Evolutionary conservation across 2,888 invertebrate species (phyloP).

Genomic region (Vannuccia rotundouncinata): DNA sequence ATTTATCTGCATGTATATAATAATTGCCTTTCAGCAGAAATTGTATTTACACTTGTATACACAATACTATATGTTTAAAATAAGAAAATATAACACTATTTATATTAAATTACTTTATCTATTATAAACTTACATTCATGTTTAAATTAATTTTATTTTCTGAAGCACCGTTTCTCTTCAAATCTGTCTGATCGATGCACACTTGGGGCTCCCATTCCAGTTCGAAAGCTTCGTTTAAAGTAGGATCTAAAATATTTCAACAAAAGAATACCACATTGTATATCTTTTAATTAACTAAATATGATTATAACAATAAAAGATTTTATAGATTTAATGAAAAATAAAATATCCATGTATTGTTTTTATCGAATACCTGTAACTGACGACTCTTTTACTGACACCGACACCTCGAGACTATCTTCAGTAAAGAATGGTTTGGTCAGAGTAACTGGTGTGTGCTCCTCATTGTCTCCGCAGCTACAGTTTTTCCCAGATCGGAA

Average conservation of each 20-base stretch:
- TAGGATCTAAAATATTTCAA: neutral
- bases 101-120: too few species aligned
- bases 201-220: neutral
- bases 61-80: too few species aligned
- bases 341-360: neutral
- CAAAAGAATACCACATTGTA: neutral
- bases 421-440: neutral
- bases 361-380: neutral
- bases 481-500: neutral
- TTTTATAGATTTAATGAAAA: neutral
- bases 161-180: too few species aligned
- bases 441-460: neutral
- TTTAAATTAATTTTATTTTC: neutral
- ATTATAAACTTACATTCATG: too few species aligned
- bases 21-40: too few species aligned
- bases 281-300: neutral
- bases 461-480: neutral
- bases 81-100: too few species aligned
- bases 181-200: neutral
- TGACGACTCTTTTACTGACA: neutral
- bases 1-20: too few species aligned
- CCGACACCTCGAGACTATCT: neutral
- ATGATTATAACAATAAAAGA: neutral
- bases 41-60: too few species aligned
- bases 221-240: neutral